A percentile compares a stretch with the other conserved stretches of the same genome.
Conservation (phyloP, 1,140 invertebrate genomes). For the Ceratina calcarata region DNA sequence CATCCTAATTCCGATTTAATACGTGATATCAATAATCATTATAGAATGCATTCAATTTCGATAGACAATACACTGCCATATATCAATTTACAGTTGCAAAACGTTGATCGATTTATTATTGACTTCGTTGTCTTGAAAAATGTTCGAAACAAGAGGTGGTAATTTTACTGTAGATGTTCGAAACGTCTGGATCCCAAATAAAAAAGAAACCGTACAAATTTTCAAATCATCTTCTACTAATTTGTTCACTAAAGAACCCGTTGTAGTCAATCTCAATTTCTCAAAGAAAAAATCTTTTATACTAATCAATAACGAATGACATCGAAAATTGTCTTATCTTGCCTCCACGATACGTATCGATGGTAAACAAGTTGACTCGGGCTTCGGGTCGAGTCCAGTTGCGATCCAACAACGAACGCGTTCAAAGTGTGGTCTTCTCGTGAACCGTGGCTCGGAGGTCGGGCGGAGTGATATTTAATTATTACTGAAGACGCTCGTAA, state of each 20-base stretch:
- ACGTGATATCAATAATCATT: neutral
- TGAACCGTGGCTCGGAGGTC: conserved; percentile 51
- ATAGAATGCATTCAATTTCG: conserved; percentile 5
- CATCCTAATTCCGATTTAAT: conserved; percentile 6
- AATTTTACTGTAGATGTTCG: conserved; percentile 27
- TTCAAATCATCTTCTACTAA: conserved; percentile 27
- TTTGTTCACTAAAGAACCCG: conserved; percentile 4
- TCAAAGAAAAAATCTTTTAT: neutral
- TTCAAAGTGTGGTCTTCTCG: conserved; percentile 42
- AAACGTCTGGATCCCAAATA: conserved; percentile 42
- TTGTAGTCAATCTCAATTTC: neutral
- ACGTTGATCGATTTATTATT: conserved; percentile 3
- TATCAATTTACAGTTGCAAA: conserved; percentile 7
- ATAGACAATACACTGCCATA: neutral
- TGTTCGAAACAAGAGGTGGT: conserved; percentile 22
- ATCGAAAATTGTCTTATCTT: conserved; percentile 18
- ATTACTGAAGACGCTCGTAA: conserved; percentile 36
- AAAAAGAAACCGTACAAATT: conserved; percentile 46
- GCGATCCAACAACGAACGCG: conserved; percentile 14
- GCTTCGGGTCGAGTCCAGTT: neutral
- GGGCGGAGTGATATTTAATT: conserved; percentile 43
- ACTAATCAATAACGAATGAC: neutral
- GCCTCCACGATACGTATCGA: neutral
- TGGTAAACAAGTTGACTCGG: neutral
- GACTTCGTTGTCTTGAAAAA: conserved; percentile 17